phyloP scores from a whole-genome alignment of 1,140 invertebrate species.

The Ectropis grisescens region DNA sequence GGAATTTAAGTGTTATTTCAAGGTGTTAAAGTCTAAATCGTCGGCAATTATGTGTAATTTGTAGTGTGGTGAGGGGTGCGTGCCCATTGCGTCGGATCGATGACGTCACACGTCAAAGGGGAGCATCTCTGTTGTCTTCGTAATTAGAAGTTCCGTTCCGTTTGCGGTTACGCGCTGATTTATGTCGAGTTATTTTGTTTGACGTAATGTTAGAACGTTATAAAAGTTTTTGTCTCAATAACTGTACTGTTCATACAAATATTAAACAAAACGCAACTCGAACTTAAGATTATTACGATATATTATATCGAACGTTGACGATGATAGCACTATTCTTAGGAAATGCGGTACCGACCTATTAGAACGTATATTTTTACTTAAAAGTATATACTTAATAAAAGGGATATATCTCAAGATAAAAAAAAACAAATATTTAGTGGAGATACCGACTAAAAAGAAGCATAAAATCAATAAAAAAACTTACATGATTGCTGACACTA shows the following conservation, averaged over 20 bases:
- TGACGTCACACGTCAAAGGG: neutral
- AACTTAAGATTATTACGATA: neutral
- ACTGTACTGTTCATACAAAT: neutral
- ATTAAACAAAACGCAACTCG: neutral
- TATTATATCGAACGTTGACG: neutral
- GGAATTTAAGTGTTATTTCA: conserved; percentile 7
- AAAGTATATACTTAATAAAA: too few species aligned
- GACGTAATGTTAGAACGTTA: neutral
- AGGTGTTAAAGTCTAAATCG: conserved; percentile 13
- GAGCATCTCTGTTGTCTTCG: neutral
- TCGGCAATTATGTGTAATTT: conserved; percentile 7
- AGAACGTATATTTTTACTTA: too few species aligned
- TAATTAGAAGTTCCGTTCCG: neutral
- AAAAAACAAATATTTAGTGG: too few species aligned
- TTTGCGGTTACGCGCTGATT: too few species aligned
- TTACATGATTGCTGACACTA: too few species aligned
- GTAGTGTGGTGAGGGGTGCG: conserved; percentile 6
- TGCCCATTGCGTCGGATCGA: too few species aligned
- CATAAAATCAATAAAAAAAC: too few species aligned
- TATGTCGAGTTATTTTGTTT: too few species aligned
- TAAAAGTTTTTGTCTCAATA: neutral
- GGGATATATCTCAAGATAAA: too few species aligned
- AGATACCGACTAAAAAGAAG: too few species aligned
- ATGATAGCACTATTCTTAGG: too few species aligned
- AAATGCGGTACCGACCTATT: too few species aligned